A percentile compares a stretch with the other conserved stretches of the same genome.
phyloP scores from a whole-genome alignment of 2,113 vertebrate species.

The Aegithalos caudatus region DNA sequence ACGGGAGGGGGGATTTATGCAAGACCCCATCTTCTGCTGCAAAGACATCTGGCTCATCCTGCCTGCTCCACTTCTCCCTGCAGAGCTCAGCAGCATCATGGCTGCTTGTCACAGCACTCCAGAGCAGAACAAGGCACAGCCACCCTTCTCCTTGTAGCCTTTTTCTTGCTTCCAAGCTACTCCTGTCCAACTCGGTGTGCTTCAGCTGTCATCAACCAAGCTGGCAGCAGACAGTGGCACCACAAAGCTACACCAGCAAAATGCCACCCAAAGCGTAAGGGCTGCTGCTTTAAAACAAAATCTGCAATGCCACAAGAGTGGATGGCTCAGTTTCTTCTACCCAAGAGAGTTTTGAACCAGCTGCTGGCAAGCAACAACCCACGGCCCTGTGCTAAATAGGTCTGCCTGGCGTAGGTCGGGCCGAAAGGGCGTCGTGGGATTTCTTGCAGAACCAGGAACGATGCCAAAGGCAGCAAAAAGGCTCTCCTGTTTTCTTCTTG shows the following conservation, averaged over 20 bases:
- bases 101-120: background rate
- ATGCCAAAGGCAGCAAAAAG: slow-evolving; percentile 13
- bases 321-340: background rate
- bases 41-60: background rate
- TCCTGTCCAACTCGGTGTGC: background rate
- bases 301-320: background rate
- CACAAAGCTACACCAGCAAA: background rate
- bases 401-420: background rate
- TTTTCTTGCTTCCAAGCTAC: background rate
- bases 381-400: background rate
- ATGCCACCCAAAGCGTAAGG: background rate
- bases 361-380: background rate
- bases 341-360: background rate
- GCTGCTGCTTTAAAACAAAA: background rate
- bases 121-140: background rate
- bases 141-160: background rate
- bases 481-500: background rate
- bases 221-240: background rate
- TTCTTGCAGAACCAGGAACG: background rate
- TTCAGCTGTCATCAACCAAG: background rate
- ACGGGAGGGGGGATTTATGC: fast-evolving
- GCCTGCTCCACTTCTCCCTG: background rate
- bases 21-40: background rate
- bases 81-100: background rate
- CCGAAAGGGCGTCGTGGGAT: background rate